Conservation (phyloP, 2,888 invertebrate species). For the Hyles lineata region DNA sequence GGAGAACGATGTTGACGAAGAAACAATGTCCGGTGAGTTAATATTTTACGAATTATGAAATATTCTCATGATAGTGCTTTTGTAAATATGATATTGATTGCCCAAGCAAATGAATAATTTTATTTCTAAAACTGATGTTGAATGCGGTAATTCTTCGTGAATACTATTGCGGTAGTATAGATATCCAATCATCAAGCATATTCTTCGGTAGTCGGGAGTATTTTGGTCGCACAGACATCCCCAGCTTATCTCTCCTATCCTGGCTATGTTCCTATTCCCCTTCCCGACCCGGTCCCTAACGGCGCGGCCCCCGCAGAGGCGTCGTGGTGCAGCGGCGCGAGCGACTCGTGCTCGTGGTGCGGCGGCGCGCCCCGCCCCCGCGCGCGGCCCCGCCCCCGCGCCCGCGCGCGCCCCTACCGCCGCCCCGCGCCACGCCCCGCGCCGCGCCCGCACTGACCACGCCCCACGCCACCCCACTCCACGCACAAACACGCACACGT, state of each 20-base stretch:
- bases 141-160: no score
- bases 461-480: neutral
- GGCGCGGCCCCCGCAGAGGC: constrained; percentile 59
- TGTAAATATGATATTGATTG: constrained; percentile 28
- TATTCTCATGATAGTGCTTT: neutral
- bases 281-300: constrained; percentile 25
- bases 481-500: neutral
- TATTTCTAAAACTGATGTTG: no score
- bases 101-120: no score
- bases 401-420: constrained; percentile 37
- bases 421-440: constrained; percentile 32
- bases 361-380: constrained; percentile 49
- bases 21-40: constrained; percentile 90
- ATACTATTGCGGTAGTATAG: no score
- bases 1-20: constrained; percentile 94
- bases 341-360: constrained; percentile 68
- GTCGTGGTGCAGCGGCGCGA: constrained; percentile 60
- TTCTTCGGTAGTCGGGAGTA: no score
- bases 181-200: no score
- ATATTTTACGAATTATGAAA: neutral
- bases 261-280: constrained; percentile 33
- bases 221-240: neutral
- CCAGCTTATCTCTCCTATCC: constrained; percentile 39
- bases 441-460: neutral
- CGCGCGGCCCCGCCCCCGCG: constrained; percentile 44